Evolutionary conservation across 2,888 invertebrate genomes (phyloP).

Genomic region (Cheilosia scutellata): DNA sequence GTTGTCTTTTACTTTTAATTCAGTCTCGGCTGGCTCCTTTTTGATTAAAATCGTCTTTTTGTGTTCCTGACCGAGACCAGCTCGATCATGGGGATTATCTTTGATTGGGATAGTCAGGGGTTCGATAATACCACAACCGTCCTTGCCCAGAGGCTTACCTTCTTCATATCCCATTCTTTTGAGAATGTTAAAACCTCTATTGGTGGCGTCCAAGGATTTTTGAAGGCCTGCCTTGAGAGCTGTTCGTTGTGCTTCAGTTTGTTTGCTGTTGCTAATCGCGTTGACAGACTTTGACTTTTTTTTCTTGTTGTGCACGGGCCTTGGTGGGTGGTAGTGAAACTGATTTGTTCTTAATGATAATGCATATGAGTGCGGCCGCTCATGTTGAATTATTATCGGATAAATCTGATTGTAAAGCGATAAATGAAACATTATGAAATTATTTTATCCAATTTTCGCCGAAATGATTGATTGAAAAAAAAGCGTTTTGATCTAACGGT

Average conservation of each 20-base stretch:
- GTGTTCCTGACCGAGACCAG: constrained; percentile 58
- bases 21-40: neutral
- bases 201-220: constrained; percentile 48
- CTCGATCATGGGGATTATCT: constrained; percentile 31
- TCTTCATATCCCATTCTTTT: constrained; percentile 72
- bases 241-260: constrained; percentile 18
- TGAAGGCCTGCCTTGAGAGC: constrained; percentile 30
- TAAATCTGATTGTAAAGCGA: constrained; percentile 8
- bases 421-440: constrained; percentile 33
- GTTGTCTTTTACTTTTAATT: neutral
- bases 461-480: neutral
- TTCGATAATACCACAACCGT: constrained; percentile 43
- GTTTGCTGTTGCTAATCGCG: neutral
- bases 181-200: constrained; percentile 61
- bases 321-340: neutral
- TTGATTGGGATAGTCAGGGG: constrained; percentile 39
- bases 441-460: neutral
- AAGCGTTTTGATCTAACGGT: constrained; percentile 19
- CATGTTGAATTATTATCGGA: constrained; percentile 3
- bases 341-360: constrained; percentile 1
- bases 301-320: neutral
- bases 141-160: constrained; percentile 65
- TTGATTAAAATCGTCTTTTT: neutral
- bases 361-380: neutral
- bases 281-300: constrained; percentile 6